Conservation (phyloP, 2,888 invertebrate species). For the Miltochrista miniata region DNA sequence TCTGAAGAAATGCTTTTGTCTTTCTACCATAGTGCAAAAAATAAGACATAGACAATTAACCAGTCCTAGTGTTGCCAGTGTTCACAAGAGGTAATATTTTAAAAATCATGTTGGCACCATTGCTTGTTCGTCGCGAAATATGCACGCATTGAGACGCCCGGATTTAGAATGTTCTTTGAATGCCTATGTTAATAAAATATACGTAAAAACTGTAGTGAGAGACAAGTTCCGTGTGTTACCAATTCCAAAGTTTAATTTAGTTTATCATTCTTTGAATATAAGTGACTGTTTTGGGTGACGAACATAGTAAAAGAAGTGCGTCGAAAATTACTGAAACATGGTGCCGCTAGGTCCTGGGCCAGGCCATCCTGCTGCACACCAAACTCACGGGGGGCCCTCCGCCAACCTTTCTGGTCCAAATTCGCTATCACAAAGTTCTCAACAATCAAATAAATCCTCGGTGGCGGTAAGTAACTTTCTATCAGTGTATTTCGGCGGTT, state of each 20-base stretch:
- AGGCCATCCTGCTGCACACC: slow-evolving; percentile 82
- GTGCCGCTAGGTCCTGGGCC: slow-evolving; percentile 88
- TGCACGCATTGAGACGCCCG: slow-evolving; percentile 81
- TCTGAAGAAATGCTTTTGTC: too few relatives aligned
- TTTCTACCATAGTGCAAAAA: too few relatives aligned
- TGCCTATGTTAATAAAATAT: slow-evolving; percentile 64
- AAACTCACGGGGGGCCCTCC: slow-evolving; percentile 77
- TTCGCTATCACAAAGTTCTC: slow-evolving; percentile 75
- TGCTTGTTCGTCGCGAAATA: slow-evolving; percentile 77
- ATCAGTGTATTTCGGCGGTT: slow-evolving; percentile 55
- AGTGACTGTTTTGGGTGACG: slow-evolving; percentile 77
- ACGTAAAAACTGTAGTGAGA: slow-evolving; percentile 61
- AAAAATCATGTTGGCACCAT: slow-evolving; percentile 64
- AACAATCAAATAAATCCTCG: slow-evolving; percentile 79
- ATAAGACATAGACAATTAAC: too few relatives aligned
- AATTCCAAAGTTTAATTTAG: slow-evolving; percentile 51
- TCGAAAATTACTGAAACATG: slow-evolving; percentile 83
- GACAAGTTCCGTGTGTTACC: slow-evolving; percentile 55
- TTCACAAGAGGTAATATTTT: slow-evolving; percentile 39
- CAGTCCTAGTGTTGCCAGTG: too few relatives aligned
- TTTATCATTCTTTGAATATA: slow-evolving; percentile 63
- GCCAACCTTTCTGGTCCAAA: slow-evolving; percentile 74
- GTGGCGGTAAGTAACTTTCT: slow-evolving; percentile 69
- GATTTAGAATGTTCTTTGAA: slow-evolving; percentile 79
- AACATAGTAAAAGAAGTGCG: slow-evolving; percentile 74